Conservation (phyloP, 2,113 vertebrate genomes). For the Ictalurus furcatus region DNA sequence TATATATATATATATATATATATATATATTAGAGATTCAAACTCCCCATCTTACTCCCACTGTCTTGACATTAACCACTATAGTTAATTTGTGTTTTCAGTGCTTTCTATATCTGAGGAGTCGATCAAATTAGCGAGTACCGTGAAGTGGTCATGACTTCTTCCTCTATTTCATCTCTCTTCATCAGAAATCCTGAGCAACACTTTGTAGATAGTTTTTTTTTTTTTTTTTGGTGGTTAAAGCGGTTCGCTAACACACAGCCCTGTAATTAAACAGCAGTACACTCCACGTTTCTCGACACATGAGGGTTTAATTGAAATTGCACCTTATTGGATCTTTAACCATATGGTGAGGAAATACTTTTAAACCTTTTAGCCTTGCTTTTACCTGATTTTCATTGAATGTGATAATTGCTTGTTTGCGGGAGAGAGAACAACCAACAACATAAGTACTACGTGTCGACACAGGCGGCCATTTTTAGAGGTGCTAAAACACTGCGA, state of each 20-base stretch:
- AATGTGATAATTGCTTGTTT: conserved; percentile 39
- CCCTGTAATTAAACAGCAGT: background rate
- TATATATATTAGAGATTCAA: too few relatives aligned
- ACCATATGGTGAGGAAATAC: background rate
- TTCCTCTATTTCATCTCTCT: background rate
- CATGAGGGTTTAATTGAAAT: background rate
- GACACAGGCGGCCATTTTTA: background rate
- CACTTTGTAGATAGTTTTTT: background rate
- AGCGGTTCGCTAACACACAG: background rate
- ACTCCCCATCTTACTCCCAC: too few relatives aligned
- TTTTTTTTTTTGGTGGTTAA: background rate
- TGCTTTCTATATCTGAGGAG: conserved; percentile 24
- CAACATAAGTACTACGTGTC: background rate
- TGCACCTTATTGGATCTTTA: background rate
- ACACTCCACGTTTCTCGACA: background rate
- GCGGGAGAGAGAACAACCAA: background rate
- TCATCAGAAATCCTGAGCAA: background rate
- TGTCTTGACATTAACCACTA: too few relatives aligned
- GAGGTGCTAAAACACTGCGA: background rate
- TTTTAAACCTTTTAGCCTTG: background rate
- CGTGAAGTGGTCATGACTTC: conserved; percentile 27
- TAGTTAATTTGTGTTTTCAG: conserved; percentile 13
- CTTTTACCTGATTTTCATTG: conserved; percentile 6
- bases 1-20: too few relatives aligned
- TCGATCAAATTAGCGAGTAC: conserved; percentile 36